Base-by-base conservation (phyloP, 2,797 vertebrate species). In the Euthynnus affinis region DNA sequence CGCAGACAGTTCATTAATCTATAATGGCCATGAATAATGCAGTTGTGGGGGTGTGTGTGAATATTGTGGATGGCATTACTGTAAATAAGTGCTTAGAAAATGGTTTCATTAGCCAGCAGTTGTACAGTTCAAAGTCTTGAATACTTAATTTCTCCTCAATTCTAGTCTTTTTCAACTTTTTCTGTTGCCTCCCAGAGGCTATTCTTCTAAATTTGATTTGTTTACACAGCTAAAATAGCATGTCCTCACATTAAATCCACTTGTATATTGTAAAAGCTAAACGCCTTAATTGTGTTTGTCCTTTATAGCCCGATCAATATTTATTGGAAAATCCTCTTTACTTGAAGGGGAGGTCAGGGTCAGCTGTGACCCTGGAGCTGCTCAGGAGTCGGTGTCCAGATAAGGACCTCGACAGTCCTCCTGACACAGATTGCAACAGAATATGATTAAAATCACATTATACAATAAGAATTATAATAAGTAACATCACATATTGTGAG, bases 21-120 rank as follows among this genome's bases (percentile, higher is more conserved):
- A 8, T 77, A 62, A 92, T 76, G 68, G 61, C 9, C 34, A 73
- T 87, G 51, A 90, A 86, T 88, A 80, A 90, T 85, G 71, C 65
- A 89, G 53, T 0, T 6, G 22, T 51, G n/a, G 13, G 25, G 27
- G 29, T 44, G 23, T 29, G 44, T 62, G 49, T 34, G 63, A 62
- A 25, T 34, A 66, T 10, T 15, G 25, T 51, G 13, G 56, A 27
- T 72, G n/a, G 27, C 25, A 20, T 55, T 27, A 49, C 22, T 64
- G 25, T 46, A 57, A 78, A 40, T 52, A 69, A 52, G 23, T 27
- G 5, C 15, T 25, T 6, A 53, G 10, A 32, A 58, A 63, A 52
- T n/a, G n/a, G 23, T 13, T 42, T 32, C 25, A 22, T 40, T 13
- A 22, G 29, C 32, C 7, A n/a, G 40, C n/a, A 27, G 23, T 12